Conservation (phyloP, 2,888 invertebrate genomes). For the Heliconius sara region DNA sequence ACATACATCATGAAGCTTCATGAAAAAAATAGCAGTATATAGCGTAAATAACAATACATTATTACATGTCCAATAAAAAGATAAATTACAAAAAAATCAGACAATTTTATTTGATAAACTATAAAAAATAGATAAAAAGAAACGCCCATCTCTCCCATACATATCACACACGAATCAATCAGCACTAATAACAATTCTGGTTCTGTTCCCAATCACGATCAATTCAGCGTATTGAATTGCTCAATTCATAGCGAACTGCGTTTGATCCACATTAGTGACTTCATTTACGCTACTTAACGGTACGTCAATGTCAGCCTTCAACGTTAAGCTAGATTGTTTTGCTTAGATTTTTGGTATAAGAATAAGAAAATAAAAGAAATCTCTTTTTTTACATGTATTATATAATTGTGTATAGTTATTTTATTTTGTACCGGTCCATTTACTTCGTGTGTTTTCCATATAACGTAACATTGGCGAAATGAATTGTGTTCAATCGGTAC, state of each 20-base stretch:
- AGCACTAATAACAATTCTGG: constrained; percentile 47
- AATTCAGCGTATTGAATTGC: constrained; percentile 47
- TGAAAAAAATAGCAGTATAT: too few species aligned
- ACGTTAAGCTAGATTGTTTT: neutral
- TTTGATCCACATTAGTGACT: constrained; percentile 36
- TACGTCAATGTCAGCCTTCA: constrained; percentile 20
- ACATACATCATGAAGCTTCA: too few species aligned
- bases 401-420: too few species aligned
- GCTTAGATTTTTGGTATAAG: too few species aligned
- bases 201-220: constrained; percentile 46
- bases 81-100: neutral
- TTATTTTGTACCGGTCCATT: too few species aligned
- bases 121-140: neutral
- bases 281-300: constrained; percentile 25
- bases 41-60: too few species aligned
- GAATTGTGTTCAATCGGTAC: too few species aligned
- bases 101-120: neutral
- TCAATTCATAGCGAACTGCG: constrained; percentile 40
- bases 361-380: too few species aligned
- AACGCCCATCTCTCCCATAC: neutral
- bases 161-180: constrained; percentile 44
- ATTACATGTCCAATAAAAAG: too few species aligned
- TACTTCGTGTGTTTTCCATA: too few species aligned
- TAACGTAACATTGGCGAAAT: too few species aligned
- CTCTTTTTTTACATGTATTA: too few species aligned